Evolutionary conservation across 2,113 vertebrate species (phyloP), one percentile per base, ranked within the genome.

Genomic region (Seriola dumerili): DNA sequence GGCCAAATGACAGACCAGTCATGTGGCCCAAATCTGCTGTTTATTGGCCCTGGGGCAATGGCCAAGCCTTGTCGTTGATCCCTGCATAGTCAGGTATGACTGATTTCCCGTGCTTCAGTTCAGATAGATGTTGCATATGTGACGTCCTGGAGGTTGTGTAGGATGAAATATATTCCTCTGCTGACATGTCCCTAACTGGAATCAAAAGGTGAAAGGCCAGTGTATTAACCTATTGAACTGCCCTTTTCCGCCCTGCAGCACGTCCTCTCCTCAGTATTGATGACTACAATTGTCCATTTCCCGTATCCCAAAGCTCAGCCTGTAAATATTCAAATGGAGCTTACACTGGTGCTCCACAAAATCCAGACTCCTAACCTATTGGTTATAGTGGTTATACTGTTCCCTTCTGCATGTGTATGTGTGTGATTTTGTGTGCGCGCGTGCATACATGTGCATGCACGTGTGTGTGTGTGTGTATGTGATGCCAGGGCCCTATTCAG

Each of bases 131-230:
- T 38, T 83, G 72, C 8, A 42, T 68, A 65, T 76, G 67, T 72
- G 67, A 89, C 83, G 74, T 66, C 59, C 73, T 40, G 25, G 66
- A 86, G 91, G 71, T 87, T 83, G 80, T 71, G 78, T 23, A 72
- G 89, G 90, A 91, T 94, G 86, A 93, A 94, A 93, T 95, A 88
- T 92, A 93, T 95, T 93, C 93, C 80, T 94, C 54, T 95, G 93
- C 93, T 96, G 95, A 95, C 94, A 93, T 88, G 90, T 92, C 81
- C 88, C 91, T 91, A 93, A 94, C 92, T 73, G 89, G 89, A 95
- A 95, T 95, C 93, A 95, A 93, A 95, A 92, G 94, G 95, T 93
- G 93, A 96, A 95, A 95, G 94, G 95, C 93, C 95, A 95, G 90
- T 92, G 94, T 94, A 94, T 96, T 95, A 95, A 94, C 95, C 95